Conservation (phyloP, 2,113 vertebrate genomes). For the Desmodus rotundus region DNA sequence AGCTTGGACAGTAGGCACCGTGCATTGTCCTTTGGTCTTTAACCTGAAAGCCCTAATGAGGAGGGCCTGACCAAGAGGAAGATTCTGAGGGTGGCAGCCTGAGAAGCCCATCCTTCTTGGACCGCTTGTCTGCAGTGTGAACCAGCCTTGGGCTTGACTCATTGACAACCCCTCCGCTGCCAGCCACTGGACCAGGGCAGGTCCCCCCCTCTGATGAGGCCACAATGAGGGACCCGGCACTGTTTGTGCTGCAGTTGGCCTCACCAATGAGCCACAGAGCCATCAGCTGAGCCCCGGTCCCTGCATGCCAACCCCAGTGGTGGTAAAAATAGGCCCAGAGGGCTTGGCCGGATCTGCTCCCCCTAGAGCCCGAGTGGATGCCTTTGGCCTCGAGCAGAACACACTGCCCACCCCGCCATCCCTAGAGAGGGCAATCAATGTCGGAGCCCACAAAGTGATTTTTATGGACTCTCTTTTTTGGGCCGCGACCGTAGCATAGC, state of each 20-base stretch:
- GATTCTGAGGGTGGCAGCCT: not conserved
- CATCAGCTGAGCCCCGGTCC: not conserved
- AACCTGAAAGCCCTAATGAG: not conserved
- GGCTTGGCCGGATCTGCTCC: not conserved
- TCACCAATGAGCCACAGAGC: not conserved
- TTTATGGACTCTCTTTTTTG: slow-evolving; percentile 6
- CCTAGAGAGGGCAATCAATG: not conserved
- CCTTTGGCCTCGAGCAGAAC: not conserved
- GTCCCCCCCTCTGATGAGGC: not conserved
- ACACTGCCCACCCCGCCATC: not conserved
- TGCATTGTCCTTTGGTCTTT: not conserved
- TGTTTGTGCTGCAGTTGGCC: not conserved
- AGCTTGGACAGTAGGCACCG: not conserved
- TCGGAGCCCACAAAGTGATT: slow-evolving; percentile 45
- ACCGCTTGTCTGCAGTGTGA: not conserved
- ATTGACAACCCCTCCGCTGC: not conserved
- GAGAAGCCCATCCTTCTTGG: not conserved
- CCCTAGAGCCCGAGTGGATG: not conserved
- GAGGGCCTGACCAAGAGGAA: not conserved
- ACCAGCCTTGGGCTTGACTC: not conserved
- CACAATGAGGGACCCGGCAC: not conserved
- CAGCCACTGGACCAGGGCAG: not conserved
- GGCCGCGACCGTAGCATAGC: not conserved
- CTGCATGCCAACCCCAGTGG: not conserved
- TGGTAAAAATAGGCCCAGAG: not conserved